Conservation (phyloP, 2,113 vertebrate genomes). For the Eudyptes chrysolophus region DNA sequence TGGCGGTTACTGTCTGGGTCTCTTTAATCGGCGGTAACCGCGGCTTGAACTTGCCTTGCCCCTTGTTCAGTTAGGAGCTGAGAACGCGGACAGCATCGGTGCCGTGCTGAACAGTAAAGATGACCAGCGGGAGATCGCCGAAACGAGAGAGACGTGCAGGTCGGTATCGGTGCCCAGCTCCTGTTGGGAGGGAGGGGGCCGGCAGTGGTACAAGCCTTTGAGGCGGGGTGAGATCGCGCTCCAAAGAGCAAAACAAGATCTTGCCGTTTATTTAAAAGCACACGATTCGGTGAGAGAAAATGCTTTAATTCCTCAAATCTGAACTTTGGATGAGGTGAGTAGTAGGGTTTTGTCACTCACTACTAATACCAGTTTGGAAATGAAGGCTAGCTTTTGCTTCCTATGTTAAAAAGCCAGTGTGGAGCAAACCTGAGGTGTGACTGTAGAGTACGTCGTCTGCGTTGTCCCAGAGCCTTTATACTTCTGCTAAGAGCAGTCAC, state of each 20-base stretch:
- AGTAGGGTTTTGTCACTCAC: background rate
- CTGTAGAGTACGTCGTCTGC: fast-evolving
- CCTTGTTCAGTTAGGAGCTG: slow-evolving; percentile 86
- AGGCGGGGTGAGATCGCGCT: fast-evolving
- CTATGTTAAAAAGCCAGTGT: background rate
- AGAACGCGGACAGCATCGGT: slow-evolving; percentile 94
- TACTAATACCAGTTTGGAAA: background rate
- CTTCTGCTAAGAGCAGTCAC: background rate
- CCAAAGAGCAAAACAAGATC: too few relatives aligned
- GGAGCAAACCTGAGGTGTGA: background rate
- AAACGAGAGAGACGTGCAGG: slow-evolving; percentile 91
- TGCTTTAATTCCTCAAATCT: fast-evolving
- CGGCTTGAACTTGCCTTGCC: background rate
- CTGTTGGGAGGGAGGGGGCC: fast-evolving
- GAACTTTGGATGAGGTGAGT: background rate
- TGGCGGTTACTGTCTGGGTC: fast-evolving
- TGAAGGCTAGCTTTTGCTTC: background rate
- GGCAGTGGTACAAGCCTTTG: fast-evolving
- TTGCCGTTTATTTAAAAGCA: fast-evolving
- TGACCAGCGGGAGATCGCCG: slow-evolving; percentile 94
- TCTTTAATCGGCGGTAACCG: fast-evolving
- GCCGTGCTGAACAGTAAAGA: slow-evolving; percentile 95
- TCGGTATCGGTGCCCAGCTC: background rate
- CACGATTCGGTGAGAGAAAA: fast-evolving
- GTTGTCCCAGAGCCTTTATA: background rate